Base-by-base conservation (phyloP, 2,797 vertebrate genomes). In the Cyclopterus lumpus region DNA sequence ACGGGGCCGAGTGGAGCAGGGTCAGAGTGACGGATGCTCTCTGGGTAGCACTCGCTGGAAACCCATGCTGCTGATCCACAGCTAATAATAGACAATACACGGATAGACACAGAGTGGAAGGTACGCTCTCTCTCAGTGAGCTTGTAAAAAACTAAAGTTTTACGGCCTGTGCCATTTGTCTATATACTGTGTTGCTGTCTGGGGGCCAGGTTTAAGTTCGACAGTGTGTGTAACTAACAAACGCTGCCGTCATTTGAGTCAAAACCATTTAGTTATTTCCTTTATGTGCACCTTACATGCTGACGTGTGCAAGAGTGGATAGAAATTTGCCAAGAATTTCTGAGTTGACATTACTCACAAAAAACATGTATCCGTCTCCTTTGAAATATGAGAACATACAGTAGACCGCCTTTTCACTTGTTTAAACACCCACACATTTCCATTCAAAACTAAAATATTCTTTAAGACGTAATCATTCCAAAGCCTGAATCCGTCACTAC, bases 11-110 rank as follows among this genome's bases (percentile, higher is more conserved):
- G 81, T 14, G 30, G 77, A 73, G 71, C 69, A 59, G 76, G 81
- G 75, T 82, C 79, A 71, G 38, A 36, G 68, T 91, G 83, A 91
- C 77, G 66, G 84, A 92, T 88, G 89, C 77, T 88, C 80, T 75
- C 67, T 80, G 81, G 85, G 80, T 69, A 40, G 44, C 66, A 61
- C 75, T 80, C 77, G 80, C 78, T 79, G 38, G 67, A 82, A 86
- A 86, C 80, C 79, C 78, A 78, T 76, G 86, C 49, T 82, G 80
- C 88, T 88, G 89, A 90, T 84, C 81, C 73, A 55, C 77, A 57
- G 77, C 82, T 88, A 90, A 89, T 78, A 89, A 88, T 63, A 88
- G 80, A 86, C 62, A 57, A 79, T 66, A 55, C 75, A 78, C 34
- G 67, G 68, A 79, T 77, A 80, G 75, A 84, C 63, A 60, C 32